Base-by-base conservation (phyloP, 2,113 vertebrate species). In the Hymenochirus boettgeri region DNA sequence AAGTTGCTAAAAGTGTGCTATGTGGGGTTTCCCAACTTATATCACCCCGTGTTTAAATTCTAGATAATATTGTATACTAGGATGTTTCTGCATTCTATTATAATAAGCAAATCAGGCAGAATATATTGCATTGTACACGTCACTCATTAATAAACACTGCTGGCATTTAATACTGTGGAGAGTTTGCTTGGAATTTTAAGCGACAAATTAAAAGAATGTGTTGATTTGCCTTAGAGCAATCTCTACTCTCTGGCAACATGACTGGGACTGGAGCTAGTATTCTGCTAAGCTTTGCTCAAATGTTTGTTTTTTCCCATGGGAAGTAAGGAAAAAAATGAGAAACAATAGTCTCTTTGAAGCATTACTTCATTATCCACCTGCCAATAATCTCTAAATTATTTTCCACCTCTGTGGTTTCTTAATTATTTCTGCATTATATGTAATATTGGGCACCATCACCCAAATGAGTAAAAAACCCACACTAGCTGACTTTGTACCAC, bases 341-440 rank as follows among this genome's bases (percentile, higher is more conserved):
- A 73, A 37, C 47, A 57, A 51, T 69, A 58, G 23, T 70, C 37
- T 31, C 52, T 74, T 54, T 62, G 70, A 77, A 77, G 54, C 46
- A 42, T 13, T 17, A 70, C 55, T 61, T 57, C 29, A 45, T 61
- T 54, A 53, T 35, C 56, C 64, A 76, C 62, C 48, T 48, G 70
- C 42, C 48, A 12, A 1, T 70, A 71, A 74, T 57, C 51, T 70
- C 22, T 1, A 46, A 24, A 63, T 29, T 76, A 55, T 51, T 47
- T 70, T 77, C 70, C n/a, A 23, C 66, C 19, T 45, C 23, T 53
- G 33, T 37, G 25, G 7, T 35, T 73, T 62, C 24, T 3, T 4
- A 58, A 26, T 55, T 50, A n/a, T 0, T 1, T 37, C 66, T 57
- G 58, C 23, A 17, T 57, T 50, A 12, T 57, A 62, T 73, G n/a